Conservation (phyloP, 2,888 invertebrate species). For the Eledone cirrhosa region DNA sequence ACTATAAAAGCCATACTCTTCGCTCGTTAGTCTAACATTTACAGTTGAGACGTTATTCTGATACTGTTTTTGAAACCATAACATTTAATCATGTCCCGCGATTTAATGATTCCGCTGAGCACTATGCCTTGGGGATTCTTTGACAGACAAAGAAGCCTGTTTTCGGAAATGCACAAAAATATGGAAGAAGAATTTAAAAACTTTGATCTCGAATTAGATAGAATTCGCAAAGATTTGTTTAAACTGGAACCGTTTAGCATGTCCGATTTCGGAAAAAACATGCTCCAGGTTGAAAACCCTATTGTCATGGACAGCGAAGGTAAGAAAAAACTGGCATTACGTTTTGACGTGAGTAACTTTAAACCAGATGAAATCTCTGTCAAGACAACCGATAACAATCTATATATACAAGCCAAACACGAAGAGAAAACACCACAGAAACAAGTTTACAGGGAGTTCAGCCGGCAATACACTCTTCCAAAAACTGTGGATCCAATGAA, state of each 20-base stretch:
- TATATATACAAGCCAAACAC: slow-evolving; percentile 93
- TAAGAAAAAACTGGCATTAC: slow-evolving; percentile 86
- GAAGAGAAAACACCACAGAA: slow-evolving; percentile 97
- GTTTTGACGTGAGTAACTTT: slow-evolving; percentile 97
- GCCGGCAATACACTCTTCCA: slow-evolving; percentile 94
- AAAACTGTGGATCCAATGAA: slow-evolving; percentile 96
- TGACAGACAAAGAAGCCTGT: slow-evolving; percentile 42
- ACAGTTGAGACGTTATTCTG: too few relatives aligned
- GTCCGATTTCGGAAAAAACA: not conserved
- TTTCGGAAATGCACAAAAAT: slow-evolving; percentile 37
- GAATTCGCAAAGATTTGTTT: slow-evolving; percentile 46
- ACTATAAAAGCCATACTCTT: too few relatives aligned
- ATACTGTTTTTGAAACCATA: too few relatives aligned
- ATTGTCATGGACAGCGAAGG: slow-evolving; percentile 72
- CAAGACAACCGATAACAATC: slow-evolving; percentile 97
- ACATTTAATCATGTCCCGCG: slow-evolving; percentile 30
- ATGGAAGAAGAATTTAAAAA: slow-evolving; percentile 37
- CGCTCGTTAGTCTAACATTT: too few relatives aligned
- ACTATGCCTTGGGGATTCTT: slow-evolving; percentile 43
- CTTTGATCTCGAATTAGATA: slow-evolving; percentile 50
- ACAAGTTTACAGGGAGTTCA: slow-evolving; percentile 97
- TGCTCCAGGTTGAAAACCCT: slow-evolving; percentile 47
- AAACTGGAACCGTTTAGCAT: slow-evolving; percentile 38
- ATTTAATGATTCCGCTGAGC: slow-evolving; percentile 40
- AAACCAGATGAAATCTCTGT: slow-evolving; percentile 95